A percentile compares a stretch with the other conserved stretches of the same genome.
Evolutionary conservation across 2,888 invertebrate species (phyloP).

Genomic region (Eupithecia subumbrata): DNA sequence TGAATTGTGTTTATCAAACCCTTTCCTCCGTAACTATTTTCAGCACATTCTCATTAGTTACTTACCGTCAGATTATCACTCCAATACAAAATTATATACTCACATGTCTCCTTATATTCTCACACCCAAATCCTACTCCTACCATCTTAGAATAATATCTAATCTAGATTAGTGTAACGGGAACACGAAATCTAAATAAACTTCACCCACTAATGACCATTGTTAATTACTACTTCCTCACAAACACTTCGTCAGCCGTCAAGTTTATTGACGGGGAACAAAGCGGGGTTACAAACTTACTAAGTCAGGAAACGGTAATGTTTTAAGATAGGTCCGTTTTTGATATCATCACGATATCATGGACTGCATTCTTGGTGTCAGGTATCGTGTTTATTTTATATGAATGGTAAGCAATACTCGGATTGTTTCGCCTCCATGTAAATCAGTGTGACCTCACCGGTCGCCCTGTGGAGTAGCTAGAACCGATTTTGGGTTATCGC

Average conservation of each 20-base stretch:
- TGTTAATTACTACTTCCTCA: conserved; percentile 14
- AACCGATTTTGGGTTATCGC: conserved; percentile 54
- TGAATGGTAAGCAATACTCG: conserved; percentile 23
- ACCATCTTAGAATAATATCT: neutral
- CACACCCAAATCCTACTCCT: neutral
- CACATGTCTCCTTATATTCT: too few species aligned
- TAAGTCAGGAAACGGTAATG: conserved; percentile 16
- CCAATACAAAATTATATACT: too few species aligned
- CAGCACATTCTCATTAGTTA: too few species aligned
- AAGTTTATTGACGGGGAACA: conserved; percentile 22
- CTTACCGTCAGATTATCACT: too few species aligned
- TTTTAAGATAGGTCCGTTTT: conserved; percentile 12
- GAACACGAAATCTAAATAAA: conserved; percentile 24
- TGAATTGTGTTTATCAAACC: too few species aligned
- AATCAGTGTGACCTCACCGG: conserved; percentile 56
- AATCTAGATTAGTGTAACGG: neutral
- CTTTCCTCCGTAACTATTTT: too few species aligned
- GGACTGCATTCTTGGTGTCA: conserved; percentile 7
- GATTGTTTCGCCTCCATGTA: conserved; percentile 53
- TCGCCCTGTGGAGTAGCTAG: conserved; percentile 40
- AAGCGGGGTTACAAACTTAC: conserved; percentile 12
- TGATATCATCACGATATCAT: neutral
- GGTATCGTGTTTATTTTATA: conserved; percentile 7
- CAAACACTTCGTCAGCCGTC: conserved; percentile 23
- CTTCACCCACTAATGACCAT: conserved; percentile 7